Conservation (phyloP, 2,888 invertebrate genomes). For the Caenorhabditis sp. region DNA sequence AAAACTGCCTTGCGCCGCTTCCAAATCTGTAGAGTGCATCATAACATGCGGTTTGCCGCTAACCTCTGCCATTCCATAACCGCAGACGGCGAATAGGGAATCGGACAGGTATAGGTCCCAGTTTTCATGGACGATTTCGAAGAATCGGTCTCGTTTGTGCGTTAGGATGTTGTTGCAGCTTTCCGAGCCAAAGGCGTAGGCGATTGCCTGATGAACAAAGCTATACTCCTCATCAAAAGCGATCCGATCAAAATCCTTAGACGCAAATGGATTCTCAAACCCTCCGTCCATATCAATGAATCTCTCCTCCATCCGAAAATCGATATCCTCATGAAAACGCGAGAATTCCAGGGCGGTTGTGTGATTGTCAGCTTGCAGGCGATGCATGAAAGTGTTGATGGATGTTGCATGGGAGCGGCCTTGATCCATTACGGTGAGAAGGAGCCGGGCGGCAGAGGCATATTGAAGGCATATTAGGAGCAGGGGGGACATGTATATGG, state of each 20-base stretch:
- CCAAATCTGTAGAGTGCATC: constrained; percentile 56
- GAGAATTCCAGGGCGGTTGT: constrained; percentile 43
- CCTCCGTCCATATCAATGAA: constrained; percentile 43
- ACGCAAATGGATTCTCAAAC: constrained; percentile 46
- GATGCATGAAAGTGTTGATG: constrained; percentile 49
- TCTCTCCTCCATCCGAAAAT: constrained; percentile 48
- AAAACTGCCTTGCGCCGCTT: constrained; percentile 47
- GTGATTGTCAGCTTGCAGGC: constrained; percentile 52
- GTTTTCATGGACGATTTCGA: constrained; percentile 20
- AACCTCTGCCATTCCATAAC: constrained; percentile 46
- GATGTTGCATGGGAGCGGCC: constrained; percentile 54
- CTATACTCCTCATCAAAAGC: constrained; percentile 45
- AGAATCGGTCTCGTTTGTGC: constrained; percentile 28
- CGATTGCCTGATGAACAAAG: constrained; percentile 47
- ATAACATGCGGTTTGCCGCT: constrained; percentile 50
- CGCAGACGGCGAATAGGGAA: constrained; percentile 50
- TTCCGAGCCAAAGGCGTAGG: constrained; percentile 39
- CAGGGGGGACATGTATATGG: not conserved
- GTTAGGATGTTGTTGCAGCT: constrained; percentile 41
- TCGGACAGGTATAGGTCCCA: constrained; percentile 48
- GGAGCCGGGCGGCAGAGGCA: constrained; percentile 18
- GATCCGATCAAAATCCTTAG: constrained; percentile 44
- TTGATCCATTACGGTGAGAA: constrained; percentile 53
- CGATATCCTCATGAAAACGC: constrained; percentile 35
- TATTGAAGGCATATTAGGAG: not conserved